A percentile compares a stretch with the other conserved stretches of the same genome.
Evolutionary conservation across 2,797 vertebrate genomes (phyloP).

Genomic region (Bradypodion pumilum): DNA sequence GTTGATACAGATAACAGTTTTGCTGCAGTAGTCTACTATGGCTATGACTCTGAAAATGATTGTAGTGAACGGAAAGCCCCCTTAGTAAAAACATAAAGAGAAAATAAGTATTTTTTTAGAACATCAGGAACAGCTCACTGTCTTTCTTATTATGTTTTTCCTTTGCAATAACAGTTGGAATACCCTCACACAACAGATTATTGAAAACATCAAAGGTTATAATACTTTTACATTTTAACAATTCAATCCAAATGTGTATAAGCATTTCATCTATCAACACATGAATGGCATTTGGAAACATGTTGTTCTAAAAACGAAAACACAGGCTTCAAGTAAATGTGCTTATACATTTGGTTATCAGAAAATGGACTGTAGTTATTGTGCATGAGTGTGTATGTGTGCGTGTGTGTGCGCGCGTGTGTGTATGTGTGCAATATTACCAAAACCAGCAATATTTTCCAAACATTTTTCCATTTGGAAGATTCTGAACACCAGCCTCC

Average conservation of each 20-base stretch:
- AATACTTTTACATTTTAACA: neutral
- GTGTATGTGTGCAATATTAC: no score
- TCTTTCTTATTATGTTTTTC: neutral
- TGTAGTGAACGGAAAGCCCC: neutral
- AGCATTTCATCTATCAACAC: neutral
- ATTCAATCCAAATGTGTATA: neutral
- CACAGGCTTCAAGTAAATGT: neutral
- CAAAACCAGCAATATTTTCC: neutral
- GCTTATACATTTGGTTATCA: neutral
- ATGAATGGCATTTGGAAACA: neutral
- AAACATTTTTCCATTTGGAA: neutral
- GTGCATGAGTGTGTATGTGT: no score
- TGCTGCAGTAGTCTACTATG: neutral
- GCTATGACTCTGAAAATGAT: neutral
- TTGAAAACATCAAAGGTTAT: neutral
- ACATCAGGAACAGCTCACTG: neutral
- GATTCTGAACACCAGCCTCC: neutral
- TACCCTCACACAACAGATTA: neutral
- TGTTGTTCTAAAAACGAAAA: neutral
- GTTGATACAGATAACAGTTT: conserved; percentile 19
- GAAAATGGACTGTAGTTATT: no score
- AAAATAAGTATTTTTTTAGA: neutral
- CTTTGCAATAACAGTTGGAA: neutral
- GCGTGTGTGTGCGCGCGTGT: no score
- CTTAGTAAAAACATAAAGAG: neutral